Percentiles rank a stretch among this genome's conserved stretches.
Conservation (phyloP, 2,888 invertebrate genomes). For the Parnassius smintheus region DNA sequence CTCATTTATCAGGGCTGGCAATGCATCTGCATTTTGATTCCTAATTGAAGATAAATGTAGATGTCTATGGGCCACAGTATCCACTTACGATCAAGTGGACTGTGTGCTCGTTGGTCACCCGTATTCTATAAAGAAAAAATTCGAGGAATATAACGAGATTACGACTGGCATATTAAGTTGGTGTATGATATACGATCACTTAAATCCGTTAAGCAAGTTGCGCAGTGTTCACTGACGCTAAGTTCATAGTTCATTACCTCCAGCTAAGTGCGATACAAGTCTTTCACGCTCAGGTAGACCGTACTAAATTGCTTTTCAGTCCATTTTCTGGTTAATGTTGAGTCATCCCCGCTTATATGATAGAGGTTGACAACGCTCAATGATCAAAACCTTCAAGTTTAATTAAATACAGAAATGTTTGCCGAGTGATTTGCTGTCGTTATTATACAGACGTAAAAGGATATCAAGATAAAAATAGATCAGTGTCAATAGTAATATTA, state of each 20-base stretch:
- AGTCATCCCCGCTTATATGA: not conserved
- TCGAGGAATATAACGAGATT: too few species aligned
- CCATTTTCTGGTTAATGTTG: not conserved
- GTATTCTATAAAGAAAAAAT: too few species aligned
- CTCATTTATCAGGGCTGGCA: too few species aligned
- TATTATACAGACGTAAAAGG: conserved; percentile 1
- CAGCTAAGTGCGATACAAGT: conserved; percentile 56
- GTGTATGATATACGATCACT: not conserved
- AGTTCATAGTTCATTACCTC: conserved; percentile 23
- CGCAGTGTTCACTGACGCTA: conserved; percentile 2
- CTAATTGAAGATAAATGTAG: too few species aligned
- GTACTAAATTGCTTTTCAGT: too few species aligned
- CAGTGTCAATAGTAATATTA: not conserved
- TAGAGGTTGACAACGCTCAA: too few species aligned
- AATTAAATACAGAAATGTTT: not conserved
- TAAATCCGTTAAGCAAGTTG: not conserved
- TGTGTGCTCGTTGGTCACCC: too few species aligned
- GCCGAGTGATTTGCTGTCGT: not conserved
- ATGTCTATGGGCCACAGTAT: too few species aligned
- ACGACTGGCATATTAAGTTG: too few species aligned
- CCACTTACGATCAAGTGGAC: too few species aligned
- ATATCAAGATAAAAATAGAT: conserved; percentile 8
- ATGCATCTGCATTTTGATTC: too few species aligned
- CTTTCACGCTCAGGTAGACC: conserved; percentile 50
- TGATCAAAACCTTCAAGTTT: not conserved